phyloP scores from a whole-genome alignment of 2,888 invertebrate genomes.

The Magallana nippona region DNA sequence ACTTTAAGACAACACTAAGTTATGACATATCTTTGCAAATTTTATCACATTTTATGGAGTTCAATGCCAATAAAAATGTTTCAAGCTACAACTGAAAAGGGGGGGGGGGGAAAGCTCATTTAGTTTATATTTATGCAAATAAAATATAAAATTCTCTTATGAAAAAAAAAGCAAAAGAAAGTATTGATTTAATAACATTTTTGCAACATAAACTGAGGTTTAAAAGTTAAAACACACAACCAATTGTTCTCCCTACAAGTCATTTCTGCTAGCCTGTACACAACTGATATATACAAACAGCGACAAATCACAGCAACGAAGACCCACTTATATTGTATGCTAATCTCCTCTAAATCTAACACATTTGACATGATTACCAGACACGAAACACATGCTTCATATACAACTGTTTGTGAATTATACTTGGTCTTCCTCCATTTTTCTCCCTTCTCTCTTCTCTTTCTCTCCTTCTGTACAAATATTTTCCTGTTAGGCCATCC shows the following conservation, averaged over 20 bases:
- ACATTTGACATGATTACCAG: background rate
- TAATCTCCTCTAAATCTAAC: background rate
- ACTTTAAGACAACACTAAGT: background rate
- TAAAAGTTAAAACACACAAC: constrained; percentile 29
- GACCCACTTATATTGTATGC: background rate
- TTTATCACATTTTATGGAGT: constrained; percentile 19
- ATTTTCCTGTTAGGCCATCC: background rate
- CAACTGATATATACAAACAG: constrained; percentile 6
- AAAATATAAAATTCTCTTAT: background rate
- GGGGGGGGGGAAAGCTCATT: background rate
- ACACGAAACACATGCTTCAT: background rate
- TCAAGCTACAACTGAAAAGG: background rate
- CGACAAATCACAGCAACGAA: background rate
- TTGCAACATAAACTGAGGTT: background rate
- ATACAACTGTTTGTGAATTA: background rate
- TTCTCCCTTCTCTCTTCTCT: background rate
- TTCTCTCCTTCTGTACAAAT: background rate
- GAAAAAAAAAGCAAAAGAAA: background rate
- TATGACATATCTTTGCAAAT: background rate
- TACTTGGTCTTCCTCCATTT: background rate
- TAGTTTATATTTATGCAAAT: background rate
- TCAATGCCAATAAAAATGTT: constrained; percentile 3
- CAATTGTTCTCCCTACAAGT: background rate
- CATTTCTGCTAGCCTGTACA: background rate
- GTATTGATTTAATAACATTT: too few species aligned